phyloP scores from a whole-genome alignment of 2,113 vertebrate species.

The Coturnix japonica region DNA sequence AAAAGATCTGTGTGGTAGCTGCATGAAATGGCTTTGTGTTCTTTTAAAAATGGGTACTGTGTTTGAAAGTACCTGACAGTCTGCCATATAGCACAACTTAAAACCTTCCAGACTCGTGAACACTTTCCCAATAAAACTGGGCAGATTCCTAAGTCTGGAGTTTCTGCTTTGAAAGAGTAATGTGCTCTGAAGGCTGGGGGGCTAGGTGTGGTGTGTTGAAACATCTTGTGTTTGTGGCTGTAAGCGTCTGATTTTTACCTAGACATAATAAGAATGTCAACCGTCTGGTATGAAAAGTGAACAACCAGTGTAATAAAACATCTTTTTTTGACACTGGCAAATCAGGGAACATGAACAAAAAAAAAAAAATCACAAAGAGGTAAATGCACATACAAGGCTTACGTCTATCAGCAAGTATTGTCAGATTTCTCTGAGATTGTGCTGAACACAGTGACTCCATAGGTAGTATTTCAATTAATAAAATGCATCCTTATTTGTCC shows the following conservation, averaged over 20 bases:
- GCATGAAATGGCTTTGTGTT: neutral
- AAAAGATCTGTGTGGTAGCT: neutral
- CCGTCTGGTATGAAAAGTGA: neutral
- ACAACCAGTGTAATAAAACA: neutral
- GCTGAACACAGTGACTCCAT: neutral
- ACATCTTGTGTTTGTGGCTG: neutral
- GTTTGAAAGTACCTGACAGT: neutral
- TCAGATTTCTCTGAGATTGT: neutral
- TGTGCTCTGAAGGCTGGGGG: neutral
- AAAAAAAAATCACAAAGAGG: neutral
- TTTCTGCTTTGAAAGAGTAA: neutral
- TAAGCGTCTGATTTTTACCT: neutral
- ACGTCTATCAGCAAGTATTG: neutral
- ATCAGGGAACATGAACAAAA: neutral
- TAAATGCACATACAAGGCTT: neutral
- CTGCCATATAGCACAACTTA: neutral
- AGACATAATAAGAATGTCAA: neutral
- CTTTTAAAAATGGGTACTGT: neutral
- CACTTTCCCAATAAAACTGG: neutral
- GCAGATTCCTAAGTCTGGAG: neutral
- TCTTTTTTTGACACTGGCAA: neutral
- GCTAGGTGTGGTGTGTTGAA: neutral
- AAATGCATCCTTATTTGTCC: neutral
- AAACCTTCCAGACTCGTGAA: neutral
- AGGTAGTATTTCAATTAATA: neutral